Percentiles rank a stretch among this genome's conserved stretches.
Evolutionary conservation across 2,113 vertebrate genomes (phyloP).

Genomic region (Hemicordylus capensis): DNA sequence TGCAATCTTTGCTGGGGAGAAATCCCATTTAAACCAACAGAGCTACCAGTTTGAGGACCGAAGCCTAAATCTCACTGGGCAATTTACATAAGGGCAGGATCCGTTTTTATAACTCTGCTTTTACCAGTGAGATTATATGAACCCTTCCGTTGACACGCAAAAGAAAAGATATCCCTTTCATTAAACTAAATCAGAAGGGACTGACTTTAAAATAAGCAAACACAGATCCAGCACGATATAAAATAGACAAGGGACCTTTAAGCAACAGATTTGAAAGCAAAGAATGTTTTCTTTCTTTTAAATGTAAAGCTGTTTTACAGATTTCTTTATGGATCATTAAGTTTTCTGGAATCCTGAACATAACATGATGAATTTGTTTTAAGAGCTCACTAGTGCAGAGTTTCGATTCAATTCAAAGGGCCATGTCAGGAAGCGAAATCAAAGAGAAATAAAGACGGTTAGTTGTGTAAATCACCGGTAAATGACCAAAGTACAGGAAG

Average conservation of each 20-base stretch:
- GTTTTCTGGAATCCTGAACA: constrained; percentile 67
- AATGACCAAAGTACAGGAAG: constrained; percentile 34
- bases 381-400: constrained; percentile 68
- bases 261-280: constrained; percentile 44
- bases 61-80: neutral
- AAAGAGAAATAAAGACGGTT: constrained; percentile 46
- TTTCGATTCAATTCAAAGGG: constrained; percentile 72
- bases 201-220: constrained; percentile 68
- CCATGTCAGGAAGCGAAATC: constrained; percentile 56
- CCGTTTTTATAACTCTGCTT: constrained; percentile 32
- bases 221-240: constrained; percentile 55
- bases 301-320: constrained; percentile 59
- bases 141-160: neutral
- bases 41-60: neutral
- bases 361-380: constrained; percentile 65
- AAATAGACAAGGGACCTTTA: constrained; percentile 49
- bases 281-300: constrained; percentile 44
- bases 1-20: neutral
- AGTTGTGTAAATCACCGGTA: constrained; percentile 44
- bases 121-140: constrained; percentile 13
- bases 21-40: neutral
- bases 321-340: constrained; percentile 68
- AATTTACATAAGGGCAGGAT: neutral
- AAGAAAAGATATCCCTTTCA: constrained; percentile 30
- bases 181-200: constrained; percentile 54